A percentile compares a stretch with the other conserved stretches of the same genome.
phyloP scores from a whole-genome alignment of 1,140 invertebrate genomes.

The Thalassaphorura encarpata region DNA sequence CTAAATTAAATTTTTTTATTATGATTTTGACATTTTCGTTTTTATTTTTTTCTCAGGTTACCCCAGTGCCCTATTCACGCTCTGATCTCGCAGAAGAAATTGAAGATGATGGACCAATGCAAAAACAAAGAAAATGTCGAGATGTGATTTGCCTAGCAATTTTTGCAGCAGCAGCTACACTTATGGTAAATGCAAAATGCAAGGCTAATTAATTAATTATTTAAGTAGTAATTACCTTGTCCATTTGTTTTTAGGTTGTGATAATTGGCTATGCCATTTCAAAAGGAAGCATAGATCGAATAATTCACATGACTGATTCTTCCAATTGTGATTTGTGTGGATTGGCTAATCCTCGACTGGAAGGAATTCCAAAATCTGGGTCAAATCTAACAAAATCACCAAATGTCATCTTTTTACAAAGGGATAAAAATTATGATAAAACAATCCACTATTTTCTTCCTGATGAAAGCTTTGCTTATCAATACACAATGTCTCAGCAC shows the following conservation, averaged over 20 bases:
- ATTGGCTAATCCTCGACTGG: conserved; percentile 46
- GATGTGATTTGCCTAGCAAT: conserved; percentile 48
- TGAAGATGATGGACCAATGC: conserved; percentile 30
- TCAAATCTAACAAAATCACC: too few species aligned
- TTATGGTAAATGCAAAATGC: conserved; percentile 46
- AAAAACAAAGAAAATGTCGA: conserved; percentile 41
- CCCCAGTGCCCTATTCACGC: neutral
- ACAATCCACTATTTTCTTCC: too few species aligned
- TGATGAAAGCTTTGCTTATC: too few species aligned
- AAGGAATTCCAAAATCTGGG: conserved; percentile 43
- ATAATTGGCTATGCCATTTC: neutral
- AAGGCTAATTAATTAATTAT: neutral
- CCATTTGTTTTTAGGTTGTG: conserved; percentile 9
- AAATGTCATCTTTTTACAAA: too few species aligned
- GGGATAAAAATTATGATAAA: too few species aligned
- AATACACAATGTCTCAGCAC: too few species aligned
- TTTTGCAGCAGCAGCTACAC: conserved; percentile 40
- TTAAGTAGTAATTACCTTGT: neutral
- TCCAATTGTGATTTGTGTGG: conserved; percentile 37
- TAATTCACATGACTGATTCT: neutral
- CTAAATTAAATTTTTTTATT: neutral
- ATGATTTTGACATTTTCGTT: too few species aligned
- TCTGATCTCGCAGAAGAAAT: neutral
- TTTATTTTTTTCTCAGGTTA: neutral
- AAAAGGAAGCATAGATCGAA: neutral